These are phyloP conservation scores for Lagenorhynchus albirostris DNA, from an alignment of 2,113 vertebrate species.

Conservation along the genomic window DNA sequence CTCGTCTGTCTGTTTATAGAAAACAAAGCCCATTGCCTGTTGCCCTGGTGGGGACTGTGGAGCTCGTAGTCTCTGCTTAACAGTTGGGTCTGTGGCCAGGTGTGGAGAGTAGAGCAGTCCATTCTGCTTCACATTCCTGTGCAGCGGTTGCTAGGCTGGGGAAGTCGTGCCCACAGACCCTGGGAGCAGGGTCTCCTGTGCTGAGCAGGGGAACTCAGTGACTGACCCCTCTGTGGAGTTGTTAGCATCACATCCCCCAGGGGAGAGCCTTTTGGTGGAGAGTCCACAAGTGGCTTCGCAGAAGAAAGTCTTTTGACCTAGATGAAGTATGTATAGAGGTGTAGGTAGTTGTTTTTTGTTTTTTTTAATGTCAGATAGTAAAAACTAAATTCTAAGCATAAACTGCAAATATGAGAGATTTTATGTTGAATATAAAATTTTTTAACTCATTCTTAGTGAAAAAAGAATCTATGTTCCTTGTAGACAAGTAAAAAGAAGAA, in stretches of 20 bases:
- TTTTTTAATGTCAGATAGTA: neutral
- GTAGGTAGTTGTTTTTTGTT: neutral
- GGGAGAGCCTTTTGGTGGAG: neutral
- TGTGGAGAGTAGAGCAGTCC: constrained; percentile 29
- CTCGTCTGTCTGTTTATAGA: constrained; percentile 84
- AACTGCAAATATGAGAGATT: neutral
- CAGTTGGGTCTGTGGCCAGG: constrained; percentile 52
- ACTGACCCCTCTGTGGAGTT: neutral
- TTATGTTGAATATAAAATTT: constrained; percentile 6
- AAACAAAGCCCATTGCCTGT: constrained; percentile 82
- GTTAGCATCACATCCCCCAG: neutral
- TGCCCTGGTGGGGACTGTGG: constrained; percentile 67
- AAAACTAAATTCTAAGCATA: constrained; percentile 22
- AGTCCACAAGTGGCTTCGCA: constrained; percentile 16
- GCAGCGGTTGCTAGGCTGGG: neutral
- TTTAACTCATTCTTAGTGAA: neutral
- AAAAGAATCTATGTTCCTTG: neutral
- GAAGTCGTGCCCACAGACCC: neutral
- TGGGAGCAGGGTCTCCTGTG: neutral
- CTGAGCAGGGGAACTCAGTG: neutral
- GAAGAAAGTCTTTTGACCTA: constrained; percentile 44
- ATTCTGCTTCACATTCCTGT: neutral
- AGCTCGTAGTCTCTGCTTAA: constrained; percentile 59
- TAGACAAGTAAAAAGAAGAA: neutral
- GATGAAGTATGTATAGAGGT: neutral